These are phyloP conservation scores for Bombylius major DNA, from an alignment of 2,888 invertebrate species.

Conservation along the genomic window DNA sequence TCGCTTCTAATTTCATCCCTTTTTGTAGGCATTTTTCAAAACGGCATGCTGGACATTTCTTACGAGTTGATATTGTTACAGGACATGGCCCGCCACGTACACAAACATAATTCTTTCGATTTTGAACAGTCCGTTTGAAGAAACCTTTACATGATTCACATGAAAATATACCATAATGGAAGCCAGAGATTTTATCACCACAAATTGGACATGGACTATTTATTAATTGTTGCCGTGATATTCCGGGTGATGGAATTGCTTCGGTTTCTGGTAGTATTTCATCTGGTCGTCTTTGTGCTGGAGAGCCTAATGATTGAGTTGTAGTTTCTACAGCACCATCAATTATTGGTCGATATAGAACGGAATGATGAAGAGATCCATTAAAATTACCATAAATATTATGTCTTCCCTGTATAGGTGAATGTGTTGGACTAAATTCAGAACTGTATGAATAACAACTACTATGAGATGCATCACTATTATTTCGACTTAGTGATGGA, in stretches of 20 bases:
- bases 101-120: constrained; percentile 93
- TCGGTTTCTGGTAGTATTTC: constrained; percentile 23
- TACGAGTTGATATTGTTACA: constrained; percentile 83
- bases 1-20: constrained; percentile 96
- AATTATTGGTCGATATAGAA: constrained; percentile 42
- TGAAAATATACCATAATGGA: constrained; percentile 96
- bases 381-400: constrained; percentile 31
- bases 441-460: constrained; percentile 80
- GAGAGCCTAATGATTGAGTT: constrained; percentile 12
- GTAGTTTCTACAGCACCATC: constrained; percentile 25
- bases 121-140: constrained; percentile 97
- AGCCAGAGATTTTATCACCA: constrained; percentile 90
- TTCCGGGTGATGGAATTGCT: constrained; percentile 50
- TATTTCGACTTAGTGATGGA: constrained; percentile 75
- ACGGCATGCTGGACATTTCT: constrained; percentile 93
- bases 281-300: constrained; percentile 23
- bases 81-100: constrained; percentile 81
- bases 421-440: constrained; percentile 73
- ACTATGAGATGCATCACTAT: constrained; percentile 82
- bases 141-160: constrained; percentile 98
- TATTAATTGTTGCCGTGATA: constrained; percentile 77
- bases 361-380: constrained; percentile 40
- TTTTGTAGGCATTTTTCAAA: constrained; percentile 91
- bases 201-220: constrained; percentile 93
- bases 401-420: constrained; percentile 65